These are phyloP conservation scores for Percina caprodes DNA, from an alignment of 2,113 vertebrate genomes.

Conservation along the genomic window DNA sequence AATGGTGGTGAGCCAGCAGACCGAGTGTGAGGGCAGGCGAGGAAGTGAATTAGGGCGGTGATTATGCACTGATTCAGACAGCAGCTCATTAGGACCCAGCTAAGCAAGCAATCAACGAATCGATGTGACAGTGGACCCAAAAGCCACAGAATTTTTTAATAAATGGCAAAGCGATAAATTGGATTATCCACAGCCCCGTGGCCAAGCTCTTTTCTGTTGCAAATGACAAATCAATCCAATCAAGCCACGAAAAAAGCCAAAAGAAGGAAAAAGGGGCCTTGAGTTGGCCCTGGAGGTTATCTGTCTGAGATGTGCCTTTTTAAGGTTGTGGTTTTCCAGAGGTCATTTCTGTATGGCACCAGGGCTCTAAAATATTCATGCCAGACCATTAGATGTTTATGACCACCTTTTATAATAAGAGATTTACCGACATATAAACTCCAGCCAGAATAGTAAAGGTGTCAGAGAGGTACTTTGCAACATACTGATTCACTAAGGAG, in stretches of 20 bases:
- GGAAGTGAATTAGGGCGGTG: constrained; percentile 80
- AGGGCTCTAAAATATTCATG: constrained; percentile 77
- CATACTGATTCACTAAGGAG: constrained; percentile 56
- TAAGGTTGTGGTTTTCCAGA: constrained; percentile 62
- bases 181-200: constrained; percentile 79
- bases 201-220: constrained; percentile 74
- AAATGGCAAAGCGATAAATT: constrained; percentile 84
- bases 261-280: constrained; percentile 52
- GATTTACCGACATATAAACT: constrained; percentile 75
- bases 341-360: constrained; percentile 70
- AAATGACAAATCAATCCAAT: constrained; percentile 82
- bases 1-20: constrained; percentile 66
- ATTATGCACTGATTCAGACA: constrained; percentile 83
- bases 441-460: constrained; percentile 69
- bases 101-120: constrained; percentile 84
- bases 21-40: constrained; percentile 66
- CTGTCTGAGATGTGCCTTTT: constrained; percentile 56
- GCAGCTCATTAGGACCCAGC: constrained; percentile 83
- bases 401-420: constrained; percentile 73
- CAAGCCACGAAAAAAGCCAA: constrained; percentile 60
- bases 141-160: constrained; percentile 84
- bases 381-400: constrained; percentile 78
- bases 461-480: constrained; percentile 44
- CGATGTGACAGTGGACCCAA: constrained; percentile 80
- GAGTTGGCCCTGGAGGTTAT: constrained; percentile 51